phyloP scores from a whole-genome alignment of 2,888 invertebrate genomes.

The Euplexia lucipara region DNA sequence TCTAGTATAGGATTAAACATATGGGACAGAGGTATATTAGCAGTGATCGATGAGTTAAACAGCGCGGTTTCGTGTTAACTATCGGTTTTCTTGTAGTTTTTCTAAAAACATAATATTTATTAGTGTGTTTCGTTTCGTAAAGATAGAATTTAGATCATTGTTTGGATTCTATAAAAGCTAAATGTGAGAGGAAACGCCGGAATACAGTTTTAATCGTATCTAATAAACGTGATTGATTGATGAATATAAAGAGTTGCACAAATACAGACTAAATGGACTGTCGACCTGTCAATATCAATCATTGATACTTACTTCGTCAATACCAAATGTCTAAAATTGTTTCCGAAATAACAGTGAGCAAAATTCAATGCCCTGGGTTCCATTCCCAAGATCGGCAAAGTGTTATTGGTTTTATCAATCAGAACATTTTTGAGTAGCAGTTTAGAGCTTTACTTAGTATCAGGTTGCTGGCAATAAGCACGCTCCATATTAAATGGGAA shows the following conservation, averaged over 20 bases:
- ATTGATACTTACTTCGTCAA: background rate
- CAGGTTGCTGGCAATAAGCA: too few species aligned
- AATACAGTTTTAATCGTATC: constrained; percentile 11
- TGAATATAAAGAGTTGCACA: background rate
- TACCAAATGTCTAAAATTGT: background rate
- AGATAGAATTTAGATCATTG: constrained; percentile 35
- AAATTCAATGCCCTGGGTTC: too few species aligned
- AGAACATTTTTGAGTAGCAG: too few species aligned
- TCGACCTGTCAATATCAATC: constrained; percentile 20
- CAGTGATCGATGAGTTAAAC: constrained; percentile 48
- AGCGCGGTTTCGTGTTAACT: constrained; percentile 38
- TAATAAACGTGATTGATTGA: constrained; percentile 22
- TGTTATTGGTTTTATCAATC: too few species aligned
- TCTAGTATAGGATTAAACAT: constrained; percentile 49
- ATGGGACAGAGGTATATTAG: constrained; percentile 52
- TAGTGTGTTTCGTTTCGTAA: constrained; percentile 33
- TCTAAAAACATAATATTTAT: constrained; percentile 37
- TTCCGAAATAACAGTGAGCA: background rate
- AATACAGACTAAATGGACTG: constrained; percentile 16
- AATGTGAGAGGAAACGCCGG: constrained; percentile 7
- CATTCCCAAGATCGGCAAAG: too few species aligned
- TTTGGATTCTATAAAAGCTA: constrained; percentile 27
- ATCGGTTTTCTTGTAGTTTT: constrained; percentile 37
- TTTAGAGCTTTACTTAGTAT: too few species aligned
- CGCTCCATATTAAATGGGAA: too few species aligned